These are phyloP conservation scores for Auanema sp. DNA, from an alignment of 2,888 invertebrate genomes.

Conservation along the genomic window DNA sequence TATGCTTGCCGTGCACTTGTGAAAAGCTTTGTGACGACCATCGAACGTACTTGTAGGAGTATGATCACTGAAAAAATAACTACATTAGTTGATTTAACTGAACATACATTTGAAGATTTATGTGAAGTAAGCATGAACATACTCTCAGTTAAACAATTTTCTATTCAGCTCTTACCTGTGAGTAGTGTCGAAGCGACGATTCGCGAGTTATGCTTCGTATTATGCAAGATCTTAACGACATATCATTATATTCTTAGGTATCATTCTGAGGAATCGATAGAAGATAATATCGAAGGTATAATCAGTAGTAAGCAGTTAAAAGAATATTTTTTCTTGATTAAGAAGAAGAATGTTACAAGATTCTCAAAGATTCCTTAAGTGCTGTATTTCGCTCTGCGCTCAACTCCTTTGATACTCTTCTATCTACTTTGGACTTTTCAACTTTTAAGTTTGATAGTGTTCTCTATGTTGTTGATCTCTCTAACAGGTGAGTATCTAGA, in stretches of 20 bases:
- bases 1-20: slow-evolving; percentile 30
- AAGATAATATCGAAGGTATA: too few species aligned
- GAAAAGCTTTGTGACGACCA: slow-evolving; percentile 27
- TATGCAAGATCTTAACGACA: slow-evolving; percentile 44
- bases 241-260: slow-evolving; percentile 50
- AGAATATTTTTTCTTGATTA: neutral
- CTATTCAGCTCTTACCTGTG: slow-evolving; percentile 27
- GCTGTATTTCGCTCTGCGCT: slow-evolving; percentile 23
- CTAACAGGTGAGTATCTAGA: slow-evolving; percentile 34
- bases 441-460: slow-evolving; percentile 56
- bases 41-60: slow-evolving; percentile 32
- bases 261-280: slow-evolving; percentile 45
- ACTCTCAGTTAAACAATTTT: neutral
- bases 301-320: neutral
- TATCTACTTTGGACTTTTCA: slow-evolving; percentile 46
- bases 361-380: slow-evolving; percentile 7
- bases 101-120: slow-evolving; percentile 33
- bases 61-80: slow-evolving; percentile 37
- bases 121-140: slow-evolving; percentile 21
- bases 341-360: slow-evolving; percentile 7
- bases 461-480: slow-evolving; percentile 54
- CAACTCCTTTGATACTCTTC: slow-evolving; percentile 30
- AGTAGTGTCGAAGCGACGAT: slow-evolving; percentile 40
- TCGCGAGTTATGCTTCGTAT: slow-evolving; percentile 50
- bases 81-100: slow-evolving; percentile 9